A percentile compares a stretch with the other conserved stretches of the same genome.
Evolutionary conservation across 53 echinoderm and acorn worm species (phyloP).

Genomic region (Stichopus horrens): DNA sequence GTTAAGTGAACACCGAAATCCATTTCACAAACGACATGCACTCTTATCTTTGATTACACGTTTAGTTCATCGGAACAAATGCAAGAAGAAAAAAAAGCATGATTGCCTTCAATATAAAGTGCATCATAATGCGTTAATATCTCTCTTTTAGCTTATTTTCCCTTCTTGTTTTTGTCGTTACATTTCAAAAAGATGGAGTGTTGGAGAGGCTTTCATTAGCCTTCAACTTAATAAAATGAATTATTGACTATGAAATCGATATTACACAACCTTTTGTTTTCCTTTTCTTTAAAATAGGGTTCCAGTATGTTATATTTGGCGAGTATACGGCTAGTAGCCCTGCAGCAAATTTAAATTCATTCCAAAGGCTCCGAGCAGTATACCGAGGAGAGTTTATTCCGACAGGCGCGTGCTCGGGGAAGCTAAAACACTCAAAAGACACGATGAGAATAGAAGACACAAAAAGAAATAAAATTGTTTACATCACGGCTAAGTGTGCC

Average conservation of each 20-base stretch:
- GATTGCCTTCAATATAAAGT: too few relatives aligned
- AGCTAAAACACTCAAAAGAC: neutral
- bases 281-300: neutral
- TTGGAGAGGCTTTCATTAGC: neutral
- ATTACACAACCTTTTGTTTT: neutral
- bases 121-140: too few relatives aligned
- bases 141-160: too few relatives aligned
- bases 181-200: neutral
- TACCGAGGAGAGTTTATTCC: neutral
- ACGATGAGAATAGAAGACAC: neutral
- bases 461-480: neutral
- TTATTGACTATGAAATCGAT: neutral
- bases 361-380: neutral
- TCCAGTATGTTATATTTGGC: neutral
- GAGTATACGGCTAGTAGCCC: neutral
- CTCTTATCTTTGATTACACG: too few relatives aligned
- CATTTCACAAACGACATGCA: too few relatives aligned
- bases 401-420: neutral
- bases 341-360: too few relatives aligned
- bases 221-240: neutral
- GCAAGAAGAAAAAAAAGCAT: too few relatives aligned
- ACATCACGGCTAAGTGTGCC: neutral
- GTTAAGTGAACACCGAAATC: too few relatives aligned
- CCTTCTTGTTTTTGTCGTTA: neutral
- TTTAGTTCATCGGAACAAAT: too few relatives aligned